Evolutionary conservation across 2,797 vertebrate genomes (phyloP).

Genomic region (Platalea minor): DNA sequence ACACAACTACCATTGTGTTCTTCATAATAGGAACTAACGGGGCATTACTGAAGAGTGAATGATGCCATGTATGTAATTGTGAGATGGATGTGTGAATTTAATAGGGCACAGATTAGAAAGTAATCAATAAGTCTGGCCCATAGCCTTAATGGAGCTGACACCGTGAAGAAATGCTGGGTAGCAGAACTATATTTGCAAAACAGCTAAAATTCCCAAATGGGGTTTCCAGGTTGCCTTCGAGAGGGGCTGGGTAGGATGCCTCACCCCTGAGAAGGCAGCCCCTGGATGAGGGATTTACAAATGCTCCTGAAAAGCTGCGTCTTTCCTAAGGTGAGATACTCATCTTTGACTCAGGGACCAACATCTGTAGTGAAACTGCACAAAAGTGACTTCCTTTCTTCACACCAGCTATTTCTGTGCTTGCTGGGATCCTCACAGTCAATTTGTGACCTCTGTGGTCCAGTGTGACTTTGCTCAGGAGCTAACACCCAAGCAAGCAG

Average conservation of each 20-base stretch:
- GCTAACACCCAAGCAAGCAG: neutral
- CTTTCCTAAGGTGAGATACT: neutral
- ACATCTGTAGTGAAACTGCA: neutral
- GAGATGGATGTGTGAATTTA: slow-evolving; percentile 27
- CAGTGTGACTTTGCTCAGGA: neutral
- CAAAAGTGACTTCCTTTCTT: neutral
- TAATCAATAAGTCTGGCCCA: slow-evolving; percentile 26
- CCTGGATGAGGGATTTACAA: neutral
- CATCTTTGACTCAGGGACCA: neutral
- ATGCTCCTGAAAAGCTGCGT: neutral
- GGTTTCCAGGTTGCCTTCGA: neutral
- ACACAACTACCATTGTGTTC: slow-evolving; percentile 29
- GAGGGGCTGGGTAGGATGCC: neutral
- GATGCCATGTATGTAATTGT: slow-evolving; percentile 5
- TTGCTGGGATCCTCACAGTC: neutral
- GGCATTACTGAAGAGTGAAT: slow-evolving; percentile 1
- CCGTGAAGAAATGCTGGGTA: neutral
- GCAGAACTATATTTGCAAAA: neutral
- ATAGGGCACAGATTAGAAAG: slow-evolving; percentile 26
- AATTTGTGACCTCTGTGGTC: neutral
- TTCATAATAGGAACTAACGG: slow-evolving; percentile 25
- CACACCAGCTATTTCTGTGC: neutral
- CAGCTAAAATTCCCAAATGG: neutral
- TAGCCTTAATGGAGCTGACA: neutral
- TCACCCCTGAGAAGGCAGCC: neutral